These are phyloP conservation scores for Tympanuchus pallidicinctus DNA, from an alignment of 2,113 vertebrate genomes.

Conservation along the genomic window DNA sequence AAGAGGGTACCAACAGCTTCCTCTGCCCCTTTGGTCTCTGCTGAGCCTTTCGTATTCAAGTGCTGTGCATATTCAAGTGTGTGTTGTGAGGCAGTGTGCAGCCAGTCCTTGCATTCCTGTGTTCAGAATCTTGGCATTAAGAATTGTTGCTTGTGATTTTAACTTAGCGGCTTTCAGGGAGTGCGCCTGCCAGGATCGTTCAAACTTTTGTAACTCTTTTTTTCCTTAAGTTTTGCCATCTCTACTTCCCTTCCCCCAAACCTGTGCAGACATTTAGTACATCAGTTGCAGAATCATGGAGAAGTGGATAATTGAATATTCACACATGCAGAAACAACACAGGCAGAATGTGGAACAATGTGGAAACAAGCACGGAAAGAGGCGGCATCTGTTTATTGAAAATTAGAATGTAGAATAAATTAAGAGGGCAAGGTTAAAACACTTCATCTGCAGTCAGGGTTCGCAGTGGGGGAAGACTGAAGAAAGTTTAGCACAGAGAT, in stretches of 20 bases:
- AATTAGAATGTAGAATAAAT: slow-evolving; percentile 67
- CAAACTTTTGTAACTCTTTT: background rate
- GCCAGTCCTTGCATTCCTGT: background rate
- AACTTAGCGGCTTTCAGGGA: background rate
- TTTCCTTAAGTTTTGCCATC: background rate
- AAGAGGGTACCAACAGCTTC: background rate
- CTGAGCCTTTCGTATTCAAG: background rate
- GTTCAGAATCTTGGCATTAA: background rate
- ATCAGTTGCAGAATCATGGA: slow-evolving; percentile 32
- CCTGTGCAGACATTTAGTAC: slow-evolving; percentile 34
- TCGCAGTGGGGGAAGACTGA: slow-evolving; percentile 27
- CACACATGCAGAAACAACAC: slow-evolving; percentile 64
- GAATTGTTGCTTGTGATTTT: background rate
- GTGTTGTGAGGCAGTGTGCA: background rate
- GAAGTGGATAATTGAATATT: slow-evolving; percentile 61
- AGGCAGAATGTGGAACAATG: slow-evolving; percentile 65
- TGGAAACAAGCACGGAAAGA: slow-evolving; percentile 56
- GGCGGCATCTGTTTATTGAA: slow-evolving; percentile 70
- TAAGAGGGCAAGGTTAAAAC: slow-evolving; percentile 67
- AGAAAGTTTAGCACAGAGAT: background rate
- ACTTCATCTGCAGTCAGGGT: slow-evolving; percentile 47
- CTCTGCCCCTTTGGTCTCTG: background rate
- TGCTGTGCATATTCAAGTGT: background rate
- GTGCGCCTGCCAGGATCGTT: background rate
- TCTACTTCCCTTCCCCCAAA: slow-evolving; percentile 4